Conservation (phyloP, 2,888 invertebrate species). For the Sinodicranocentrus sp. region DNA sequence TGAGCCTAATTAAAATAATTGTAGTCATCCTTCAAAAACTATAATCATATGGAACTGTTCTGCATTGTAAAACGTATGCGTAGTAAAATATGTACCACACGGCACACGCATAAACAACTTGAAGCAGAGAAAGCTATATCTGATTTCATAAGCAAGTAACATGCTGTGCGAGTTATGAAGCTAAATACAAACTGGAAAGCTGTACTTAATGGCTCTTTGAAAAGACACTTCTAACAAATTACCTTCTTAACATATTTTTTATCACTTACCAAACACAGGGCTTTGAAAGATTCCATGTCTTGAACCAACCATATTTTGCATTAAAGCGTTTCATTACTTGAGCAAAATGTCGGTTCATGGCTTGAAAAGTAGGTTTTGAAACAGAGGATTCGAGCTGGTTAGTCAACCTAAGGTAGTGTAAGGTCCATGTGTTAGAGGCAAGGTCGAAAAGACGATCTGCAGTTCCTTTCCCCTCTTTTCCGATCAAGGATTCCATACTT, state of each 20-base stretch:
- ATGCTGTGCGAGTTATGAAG: too few relatives aligned
- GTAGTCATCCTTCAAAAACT: neutral
- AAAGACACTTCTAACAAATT: too few relatives aligned
- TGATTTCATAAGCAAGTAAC: too few relatives aligned
- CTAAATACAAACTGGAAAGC: too few relatives aligned
- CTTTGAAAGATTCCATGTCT: slow-evolving; percentile 78
- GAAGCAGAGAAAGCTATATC: too few relatives aligned
- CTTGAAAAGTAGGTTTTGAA: slow-evolving; percentile 78
- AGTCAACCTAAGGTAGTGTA: slow-evolving; percentile 81
- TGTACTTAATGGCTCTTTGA: too few relatives aligned
- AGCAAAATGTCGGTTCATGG: slow-evolving; percentile 78
- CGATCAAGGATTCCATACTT: slow-evolving; percentile 78
- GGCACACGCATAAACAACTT: too few relatives aligned
- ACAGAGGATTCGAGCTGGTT: slow-evolving; percentile 79
- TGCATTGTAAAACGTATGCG: too few relatives aligned
- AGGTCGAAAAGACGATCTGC: slow-evolving; percentile 81
- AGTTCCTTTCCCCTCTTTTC: slow-evolving; percentile 80
- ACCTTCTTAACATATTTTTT: neutral
- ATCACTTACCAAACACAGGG: slow-evolving; percentile 79
- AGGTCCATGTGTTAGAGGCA: slow-evolving; percentile 80
- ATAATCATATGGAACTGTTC: too few relatives aligned
- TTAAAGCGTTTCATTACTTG: slow-evolving; percentile 78
- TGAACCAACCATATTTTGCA: slow-evolving; percentile 78
- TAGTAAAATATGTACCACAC: too few relatives aligned
- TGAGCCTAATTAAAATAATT: slow-evolving; percentile 78